Evolutionary conservation across 2,797 vertebrate genomes (phyloP).

Genomic region (Morus bassanus): DNA sequence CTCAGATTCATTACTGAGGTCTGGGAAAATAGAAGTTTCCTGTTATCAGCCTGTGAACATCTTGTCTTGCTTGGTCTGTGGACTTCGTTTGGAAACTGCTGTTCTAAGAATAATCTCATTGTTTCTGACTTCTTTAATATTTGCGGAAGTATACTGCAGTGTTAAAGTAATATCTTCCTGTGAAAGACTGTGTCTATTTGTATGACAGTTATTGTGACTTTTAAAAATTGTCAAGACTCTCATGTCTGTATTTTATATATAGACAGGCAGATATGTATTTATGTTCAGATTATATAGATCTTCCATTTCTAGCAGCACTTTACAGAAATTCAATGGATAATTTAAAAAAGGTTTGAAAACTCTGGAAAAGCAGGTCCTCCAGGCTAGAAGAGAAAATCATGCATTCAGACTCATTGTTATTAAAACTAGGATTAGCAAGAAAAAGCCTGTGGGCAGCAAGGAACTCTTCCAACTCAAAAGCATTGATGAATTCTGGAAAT

Average conservation of each 20-base stretch:
- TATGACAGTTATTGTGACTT: not conserved
- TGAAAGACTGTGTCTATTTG: not conserved
- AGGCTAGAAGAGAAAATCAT: not conserved
- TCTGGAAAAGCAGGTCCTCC: not conserved
- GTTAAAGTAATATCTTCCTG: not conserved
- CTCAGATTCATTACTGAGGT: not conserved
- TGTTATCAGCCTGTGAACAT: not conserved
- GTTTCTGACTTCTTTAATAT: not conserved
- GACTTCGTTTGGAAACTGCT: not conserved
- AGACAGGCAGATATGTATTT: not conserved
- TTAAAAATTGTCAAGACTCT: not conserved
- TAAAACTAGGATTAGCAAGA: not conserved
- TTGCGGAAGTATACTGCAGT: not conserved
- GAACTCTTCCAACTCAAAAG: not conserved
- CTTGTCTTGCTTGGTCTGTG: not conserved
- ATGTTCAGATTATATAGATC: not conserved
- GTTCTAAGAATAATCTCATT: not conserved
- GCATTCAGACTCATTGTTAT: not conserved
- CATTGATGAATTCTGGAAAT: not conserved
- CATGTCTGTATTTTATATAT: not conserved
- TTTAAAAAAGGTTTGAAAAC: not conserved
- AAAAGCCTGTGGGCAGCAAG: not conserved
- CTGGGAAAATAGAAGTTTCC: not conserved
- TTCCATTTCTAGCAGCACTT: not conserved
- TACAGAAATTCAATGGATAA: not conserved